A percentile compares a stretch with the other conserved stretches of the same genome.
These are phyloP conservation scores for Pseudococcus jackbeardsleyi DNA, from an alignment of 2,888 invertebrate genomes.

Conservation along the genomic window DNA sequence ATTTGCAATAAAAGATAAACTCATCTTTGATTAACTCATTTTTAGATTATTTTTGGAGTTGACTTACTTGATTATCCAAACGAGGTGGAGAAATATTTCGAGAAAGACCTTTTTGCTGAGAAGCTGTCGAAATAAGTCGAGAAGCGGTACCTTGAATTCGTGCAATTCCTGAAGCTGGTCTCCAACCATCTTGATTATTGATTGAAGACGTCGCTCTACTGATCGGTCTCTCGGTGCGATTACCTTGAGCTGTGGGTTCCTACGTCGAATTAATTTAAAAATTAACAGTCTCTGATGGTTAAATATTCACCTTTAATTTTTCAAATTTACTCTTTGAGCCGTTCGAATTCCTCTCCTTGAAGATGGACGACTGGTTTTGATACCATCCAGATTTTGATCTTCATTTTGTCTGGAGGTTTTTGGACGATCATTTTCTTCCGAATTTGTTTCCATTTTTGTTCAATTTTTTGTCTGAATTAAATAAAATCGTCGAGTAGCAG, in stretches of 20 bases:
- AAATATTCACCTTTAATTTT: neutral
- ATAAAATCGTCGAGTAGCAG: neutral
- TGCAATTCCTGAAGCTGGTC: slow-evolving; percentile 71
- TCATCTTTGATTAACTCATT: slow-evolving; percentile 79
- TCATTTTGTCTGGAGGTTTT: slow-evolving; percentile 44
- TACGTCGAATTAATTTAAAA: neutral
- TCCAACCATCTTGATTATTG: slow-evolving; percentile 43
- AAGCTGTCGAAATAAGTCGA: slow-evolving; percentile 68
- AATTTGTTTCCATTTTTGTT: neutral
- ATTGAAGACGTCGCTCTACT: slow-evolving; percentile 49
- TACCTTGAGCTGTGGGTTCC: neutral
- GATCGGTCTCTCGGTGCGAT: slow-evolving; percentile 9
- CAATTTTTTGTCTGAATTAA: neutral
- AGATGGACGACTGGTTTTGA: slow-evolving; percentile 26
- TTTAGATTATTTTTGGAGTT: neutral
- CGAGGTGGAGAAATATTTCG: slow-evolving; percentile 16
- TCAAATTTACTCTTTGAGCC: slow-evolving; percentile 16
- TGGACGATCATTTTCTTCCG: slow-evolving; percentile 45
- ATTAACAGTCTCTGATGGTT: neutral
- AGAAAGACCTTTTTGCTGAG: slow-evolving; percentile 55
- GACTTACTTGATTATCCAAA: slow-evolving; percentile 45
- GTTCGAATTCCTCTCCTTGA: slow-evolving; percentile 60
- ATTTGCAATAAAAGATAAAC: neutral
- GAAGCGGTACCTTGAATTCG: slow-evolving; percentile 68
- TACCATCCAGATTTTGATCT: neutral